Evolutionary conservation across 1,140 invertebrate genomes (phyloP), one percentile per base, ranked within the genome.

Genomic region (Cotesia vestalis): DNA sequence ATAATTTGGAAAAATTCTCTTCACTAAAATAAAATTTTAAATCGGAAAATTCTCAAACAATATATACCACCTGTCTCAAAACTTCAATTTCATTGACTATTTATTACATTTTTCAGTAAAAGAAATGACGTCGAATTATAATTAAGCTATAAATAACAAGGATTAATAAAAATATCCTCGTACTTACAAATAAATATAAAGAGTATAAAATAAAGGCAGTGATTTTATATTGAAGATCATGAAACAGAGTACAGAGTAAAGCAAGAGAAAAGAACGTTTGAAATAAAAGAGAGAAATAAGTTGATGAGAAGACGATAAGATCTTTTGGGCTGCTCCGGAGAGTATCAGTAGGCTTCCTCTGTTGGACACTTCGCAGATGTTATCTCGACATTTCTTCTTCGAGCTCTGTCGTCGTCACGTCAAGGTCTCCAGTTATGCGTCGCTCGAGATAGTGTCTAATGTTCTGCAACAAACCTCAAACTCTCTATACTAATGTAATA

Each of bases 301-400:
- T 79, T 81, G 79, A 81, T 79, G 78, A 81, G 78, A 67, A 73
- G 76, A 77, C 68, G 78, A 81, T 81, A 81, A 64, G 75, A 81
- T 79, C 79, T 79, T 66, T 73, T 74, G 72, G 74, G 40, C 11
- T 46, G 40, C 73, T 68, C 72, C 64, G 73, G 75, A 14, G 11
- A 60, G 60, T 51, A 70, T 64, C 74, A 71, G 77, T 76, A 78
- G 78, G 78, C 75, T 59, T 70, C 63, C 63, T 66, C 63, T 66
- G n/a, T 38, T 66, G 63, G 63, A 66, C 38, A 66, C 38, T 66
- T 51, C 1, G 67, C 34, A 78, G 80, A 79, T 78, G 76, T 71
- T 78, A 79, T 81, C 80, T 71, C 75, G 76, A 75, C 72, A 77
- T 77, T 79, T 77, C 78, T 77, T 79, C 76, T 73, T 75, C 66